These are phyloP conservation scores for Petroica traversi DNA, from an alignment of 2,113 vertebrate species.

Conservation along the genomic window DNA sequence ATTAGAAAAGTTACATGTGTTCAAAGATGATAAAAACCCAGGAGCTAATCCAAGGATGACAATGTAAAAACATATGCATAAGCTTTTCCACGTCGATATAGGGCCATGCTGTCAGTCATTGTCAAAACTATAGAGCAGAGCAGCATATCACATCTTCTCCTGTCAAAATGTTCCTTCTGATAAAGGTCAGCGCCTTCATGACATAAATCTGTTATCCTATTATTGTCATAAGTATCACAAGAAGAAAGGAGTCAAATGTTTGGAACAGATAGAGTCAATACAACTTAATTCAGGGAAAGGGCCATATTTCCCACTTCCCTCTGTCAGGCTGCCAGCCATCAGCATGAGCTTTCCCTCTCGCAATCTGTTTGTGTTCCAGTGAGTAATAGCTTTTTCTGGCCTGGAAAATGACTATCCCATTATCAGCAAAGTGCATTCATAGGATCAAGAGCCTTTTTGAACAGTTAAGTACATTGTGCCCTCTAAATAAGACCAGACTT, in stretches of 20 bases:
- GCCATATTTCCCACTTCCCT: slow-evolving; percentile 8
- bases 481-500: background rate
- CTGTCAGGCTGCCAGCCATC: background rate
- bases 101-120: slow-evolving; percentile 61
- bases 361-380: slow-evolving; percentile 45
- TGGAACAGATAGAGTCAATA: slow-evolving; percentile 22
- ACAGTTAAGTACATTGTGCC: slow-evolving; percentile 2
- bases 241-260: slow-evolving; percentile 47
- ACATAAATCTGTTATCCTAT: slow-evolving; percentile 69
- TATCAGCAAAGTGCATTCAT: slow-evolving; percentile 10
- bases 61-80: slow-evolving; percentile 18
- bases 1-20: slow-evolving; percentile 2
- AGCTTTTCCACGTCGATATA: background rate
- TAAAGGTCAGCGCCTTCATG: slow-evolving; percentile 70
- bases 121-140: slow-evolving; percentile 28
- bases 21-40: background rate
- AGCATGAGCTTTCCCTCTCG: background rate
- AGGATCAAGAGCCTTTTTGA: slow-evolving; percentile 44
- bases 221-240: slow-evolving; percentile 57
- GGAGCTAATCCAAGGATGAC: slow-evolving; percentile 64
- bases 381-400: slow-evolving; percentile 51
- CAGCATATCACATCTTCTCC: background rate
- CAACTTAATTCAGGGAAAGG: background rate
- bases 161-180: slow-evolving; percentile 65
- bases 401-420: slow-evolving; percentile 46